phyloP scores from a whole-genome alignment of 2,113 vertebrate genomes.

The Hepsetus odoe region DNA sequence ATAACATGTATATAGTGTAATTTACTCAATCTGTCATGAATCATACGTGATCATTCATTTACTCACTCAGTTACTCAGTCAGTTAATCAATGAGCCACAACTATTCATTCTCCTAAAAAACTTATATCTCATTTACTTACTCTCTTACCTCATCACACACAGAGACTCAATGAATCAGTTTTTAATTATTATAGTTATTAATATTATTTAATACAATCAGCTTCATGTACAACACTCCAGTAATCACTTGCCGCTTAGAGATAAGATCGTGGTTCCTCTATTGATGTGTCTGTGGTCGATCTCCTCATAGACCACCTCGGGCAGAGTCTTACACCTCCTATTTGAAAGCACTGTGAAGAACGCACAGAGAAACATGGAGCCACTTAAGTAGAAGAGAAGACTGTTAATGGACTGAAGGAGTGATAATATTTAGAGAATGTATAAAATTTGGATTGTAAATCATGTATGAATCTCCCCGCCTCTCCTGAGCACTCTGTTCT shows the following conservation, averaged over 20 bases:
- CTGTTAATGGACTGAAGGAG: too few species aligned
- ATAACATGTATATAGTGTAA: too few species aligned
- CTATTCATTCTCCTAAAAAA: too few species aligned
- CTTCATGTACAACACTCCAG: background rate
- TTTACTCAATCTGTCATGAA: too few species aligned
- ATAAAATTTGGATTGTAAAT: background rate
- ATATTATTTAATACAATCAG: background rate
- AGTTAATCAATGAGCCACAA: too few species aligned
- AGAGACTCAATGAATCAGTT: too few species aligned
- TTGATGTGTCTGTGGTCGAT: background rate
- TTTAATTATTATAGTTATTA: too few species aligned
- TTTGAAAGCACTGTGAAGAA: background rate
- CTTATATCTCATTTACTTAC: too few species aligned
- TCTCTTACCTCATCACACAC: too few species aligned
- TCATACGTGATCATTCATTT: too few species aligned
- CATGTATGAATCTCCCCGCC: background rate
- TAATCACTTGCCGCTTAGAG: slow-evolving; percentile 8
- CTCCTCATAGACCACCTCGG: background rate
- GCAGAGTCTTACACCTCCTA: background rate
- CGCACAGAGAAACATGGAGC: background rate
- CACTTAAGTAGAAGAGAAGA: background rate
- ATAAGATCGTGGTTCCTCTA: background rate
- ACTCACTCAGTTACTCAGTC: too few species aligned
- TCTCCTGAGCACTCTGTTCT: slow-evolving; percentile 14
- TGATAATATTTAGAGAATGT: background rate